These are phyloP conservation scores for Ondatra zibethicus DNA, from an alignment of 2,113 vertebrate species.

Conservation along the genomic window DNA sequence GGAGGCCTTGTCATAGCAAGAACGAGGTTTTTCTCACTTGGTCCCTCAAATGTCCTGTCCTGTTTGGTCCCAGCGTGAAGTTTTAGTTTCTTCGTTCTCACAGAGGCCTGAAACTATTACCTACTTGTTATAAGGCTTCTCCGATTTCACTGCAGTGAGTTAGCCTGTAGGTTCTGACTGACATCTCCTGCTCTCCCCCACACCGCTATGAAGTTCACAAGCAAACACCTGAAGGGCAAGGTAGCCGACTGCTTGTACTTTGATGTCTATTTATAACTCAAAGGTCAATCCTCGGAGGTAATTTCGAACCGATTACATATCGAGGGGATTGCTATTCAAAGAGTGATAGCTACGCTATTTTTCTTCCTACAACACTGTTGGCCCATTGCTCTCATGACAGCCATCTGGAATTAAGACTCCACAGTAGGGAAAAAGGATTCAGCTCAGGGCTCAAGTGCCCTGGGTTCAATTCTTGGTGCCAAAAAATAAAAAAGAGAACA, in stretches of 20 bases:
- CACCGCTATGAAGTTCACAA: conserved; percentile 71
- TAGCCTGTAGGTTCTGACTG: conserved; percentile 80
- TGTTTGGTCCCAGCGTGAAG: conserved; percentile 83
- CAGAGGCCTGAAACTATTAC: conserved; percentile 88
- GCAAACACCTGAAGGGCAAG: conserved; percentile 77
- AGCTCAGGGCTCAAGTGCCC: background rate
- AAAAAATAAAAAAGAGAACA: too few relatives aligned
- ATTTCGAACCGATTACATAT: conserved; percentile 64
- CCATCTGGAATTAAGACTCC: conserved; percentile 80
- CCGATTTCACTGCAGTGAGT: conserved; percentile 89
- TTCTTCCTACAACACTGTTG: conserved; percentile 70
- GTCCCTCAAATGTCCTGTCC: conserved; percentile 73
- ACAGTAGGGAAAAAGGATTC: background rate
- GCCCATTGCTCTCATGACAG: conserved; percentile 78
- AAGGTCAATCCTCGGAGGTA: conserved; percentile 80
- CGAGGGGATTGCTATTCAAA: conserved; percentile 22
- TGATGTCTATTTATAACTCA: conserved; percentile 77
- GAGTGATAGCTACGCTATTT: background rate
- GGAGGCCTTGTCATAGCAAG: conserved; percentile 79
- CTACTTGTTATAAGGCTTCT: conserved; percentile 92
- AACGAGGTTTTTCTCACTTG: conserved; percentile 77
- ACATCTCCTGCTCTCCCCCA: conserved; percentile 72
- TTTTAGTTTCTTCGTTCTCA: conserved; percentile 81
- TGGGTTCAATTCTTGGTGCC: background rate
- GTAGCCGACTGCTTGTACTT: conserved; percentile 65